These are phyloP conservation scores for Melanchra persicariae DNA, from an alignment of 2,888 invertebrate species.

Conservation along the genomic window DNA sequence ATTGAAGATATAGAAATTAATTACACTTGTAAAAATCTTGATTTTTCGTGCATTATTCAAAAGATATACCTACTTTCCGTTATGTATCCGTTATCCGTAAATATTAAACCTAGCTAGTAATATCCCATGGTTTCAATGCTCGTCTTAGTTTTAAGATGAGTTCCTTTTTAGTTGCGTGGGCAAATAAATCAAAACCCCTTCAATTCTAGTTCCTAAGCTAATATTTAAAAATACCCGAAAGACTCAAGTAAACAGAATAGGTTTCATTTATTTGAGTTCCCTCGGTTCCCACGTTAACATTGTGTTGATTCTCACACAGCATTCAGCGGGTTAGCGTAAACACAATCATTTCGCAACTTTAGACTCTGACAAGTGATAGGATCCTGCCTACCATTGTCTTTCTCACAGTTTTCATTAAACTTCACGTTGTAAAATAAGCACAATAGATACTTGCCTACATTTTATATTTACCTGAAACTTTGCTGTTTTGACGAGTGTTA, in stretches of 20 bases:
- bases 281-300: conserved; percentile 69
- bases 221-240: conserved; percentile 70
- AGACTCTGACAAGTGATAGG: conserved; percentile 45
- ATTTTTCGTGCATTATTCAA: not conserved
- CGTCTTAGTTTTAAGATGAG: conserved; percentile 2
- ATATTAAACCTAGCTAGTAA: not conserved
- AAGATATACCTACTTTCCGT: not conserved
- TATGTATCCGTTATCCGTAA: conserved; percentile 6
- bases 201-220: conserved; percentile 67
- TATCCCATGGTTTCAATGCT: not conserved
- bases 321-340: conserved; percentile 44
- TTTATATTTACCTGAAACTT: conserved; percentile 1
- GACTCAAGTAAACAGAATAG: conserved; percentile 68
- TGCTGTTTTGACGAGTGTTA: not conserved
- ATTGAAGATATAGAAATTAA: not conserved
- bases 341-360: conserved; percentile 51
- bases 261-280: conserved; percentile 67
- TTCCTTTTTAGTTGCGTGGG: not conserved
- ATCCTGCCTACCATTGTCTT: conserved; percentile 43
- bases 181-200: conserved; percentile 52
- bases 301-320: conserved; percentile 58
- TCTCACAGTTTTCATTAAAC: conserved; percentile 37
- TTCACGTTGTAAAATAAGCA: conserved; percentile 23
- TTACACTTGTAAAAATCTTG: not conserved
- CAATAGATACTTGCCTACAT: conserved; percentile 27